A percentile compares a stretch with the other conserved stretches of the same genome.
Conservation (phyloP, 2,888 invertebrate species). For the Panorpa germanica region DNA sequence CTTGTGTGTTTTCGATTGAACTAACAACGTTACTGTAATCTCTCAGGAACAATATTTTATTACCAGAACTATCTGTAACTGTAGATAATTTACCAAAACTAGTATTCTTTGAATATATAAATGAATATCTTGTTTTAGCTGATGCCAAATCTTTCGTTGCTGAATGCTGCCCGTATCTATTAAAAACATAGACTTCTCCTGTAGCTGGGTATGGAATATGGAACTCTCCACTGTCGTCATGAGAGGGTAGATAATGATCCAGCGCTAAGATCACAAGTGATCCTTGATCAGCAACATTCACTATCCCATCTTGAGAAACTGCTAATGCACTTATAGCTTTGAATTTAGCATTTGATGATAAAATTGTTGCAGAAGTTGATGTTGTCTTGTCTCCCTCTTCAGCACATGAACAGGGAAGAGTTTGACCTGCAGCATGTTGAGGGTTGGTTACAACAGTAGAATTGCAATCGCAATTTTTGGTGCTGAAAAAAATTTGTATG, state of each 20-base stretch:
- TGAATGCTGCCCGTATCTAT: conserved; percentile 90
- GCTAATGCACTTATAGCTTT: conserved; percentile 77
- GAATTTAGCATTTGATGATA: conserved; percentile 82
- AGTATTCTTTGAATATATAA: conserved; percentile 91
- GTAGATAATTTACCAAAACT: conserved; percentile 87
- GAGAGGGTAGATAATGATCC: conserved; percentile 72
- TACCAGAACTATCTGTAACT: conserved; percentile 85
- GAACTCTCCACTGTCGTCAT: conserved; percentile 78
- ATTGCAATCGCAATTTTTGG: conserved; percentile 37
- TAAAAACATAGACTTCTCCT: conserved; percentile 85
- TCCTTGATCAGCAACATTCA: conserved; percentile 90
- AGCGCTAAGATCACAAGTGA: conserved; percentile 68
- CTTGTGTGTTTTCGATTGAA: conserved; percentile 86
- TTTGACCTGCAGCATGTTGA: conserved; percentile 7
- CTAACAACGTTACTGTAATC: conserved; percentile 87
- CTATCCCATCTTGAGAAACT: conserved; percentile 87
- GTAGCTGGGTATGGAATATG: conserved; percentile 86
- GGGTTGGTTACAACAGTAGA: too few relatives aligned
- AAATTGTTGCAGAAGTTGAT: conserved; percentile 63
- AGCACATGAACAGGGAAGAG: background rate
- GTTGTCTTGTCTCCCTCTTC: conserved; percentile 24
- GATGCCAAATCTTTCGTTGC: conserved; percentile 88
- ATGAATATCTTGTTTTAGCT: conserved; percentile 86
- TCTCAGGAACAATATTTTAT: conserved; percentile 76
- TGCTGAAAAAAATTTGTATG: background rate